These are phyloP conservation scores for Subanguina moxae DNA, from an alignment of 1,140 invertebrate genomes.

Conservation along the genomic window DNA sequence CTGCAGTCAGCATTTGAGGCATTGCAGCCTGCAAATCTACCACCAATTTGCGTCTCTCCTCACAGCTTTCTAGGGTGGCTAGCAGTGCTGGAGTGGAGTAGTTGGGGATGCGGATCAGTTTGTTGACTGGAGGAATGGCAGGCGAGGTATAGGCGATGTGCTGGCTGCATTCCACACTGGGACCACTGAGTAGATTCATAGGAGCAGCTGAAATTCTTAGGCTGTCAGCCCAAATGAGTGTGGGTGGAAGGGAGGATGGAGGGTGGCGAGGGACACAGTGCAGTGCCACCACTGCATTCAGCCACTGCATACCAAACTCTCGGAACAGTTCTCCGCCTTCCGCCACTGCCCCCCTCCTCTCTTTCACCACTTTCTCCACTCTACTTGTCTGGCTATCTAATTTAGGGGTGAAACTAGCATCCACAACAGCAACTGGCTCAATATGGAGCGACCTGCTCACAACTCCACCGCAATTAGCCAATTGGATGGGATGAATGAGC, in stretches of 20 bases:
- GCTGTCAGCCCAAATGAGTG: slow-evolving; percentile 4
- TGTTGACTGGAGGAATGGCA: neutral
- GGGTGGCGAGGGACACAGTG: slow-evolving; percentile 4
- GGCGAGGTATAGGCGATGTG: slow-evolving; percentile 8
- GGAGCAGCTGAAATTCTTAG: slow-evolving; percentile 19
- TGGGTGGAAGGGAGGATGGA: neutral
- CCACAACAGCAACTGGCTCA: neutral
- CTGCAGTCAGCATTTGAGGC: neutral
- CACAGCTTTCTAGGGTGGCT: slow-evolving; percentile 5
- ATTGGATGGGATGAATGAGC: no score
- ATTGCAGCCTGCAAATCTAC: slow-evolving; percentile 16
- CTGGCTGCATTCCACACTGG: slow-evolving; percentile 1
- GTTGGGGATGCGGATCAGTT: neutral
- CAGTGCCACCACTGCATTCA: slow-evolving; percentile 17
- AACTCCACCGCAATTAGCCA: neutral
- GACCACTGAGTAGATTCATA: slow-evolving; percentile 6
- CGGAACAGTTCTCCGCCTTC: neutral
- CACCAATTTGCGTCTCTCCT: slow-evolving; percentile 8
- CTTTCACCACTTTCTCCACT: neutral
- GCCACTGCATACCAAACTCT: slow-evolving; percentile 18
- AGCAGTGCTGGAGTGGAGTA: slow-evolving; percentile 10
- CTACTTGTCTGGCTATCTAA: neutral
- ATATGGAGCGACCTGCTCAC: neutral
- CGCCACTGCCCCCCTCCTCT: no score
- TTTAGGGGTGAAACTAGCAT: neutral